Conservation (phyloP, 2,113 vertebrate species). For the Vidua chalybeata region DNA sequence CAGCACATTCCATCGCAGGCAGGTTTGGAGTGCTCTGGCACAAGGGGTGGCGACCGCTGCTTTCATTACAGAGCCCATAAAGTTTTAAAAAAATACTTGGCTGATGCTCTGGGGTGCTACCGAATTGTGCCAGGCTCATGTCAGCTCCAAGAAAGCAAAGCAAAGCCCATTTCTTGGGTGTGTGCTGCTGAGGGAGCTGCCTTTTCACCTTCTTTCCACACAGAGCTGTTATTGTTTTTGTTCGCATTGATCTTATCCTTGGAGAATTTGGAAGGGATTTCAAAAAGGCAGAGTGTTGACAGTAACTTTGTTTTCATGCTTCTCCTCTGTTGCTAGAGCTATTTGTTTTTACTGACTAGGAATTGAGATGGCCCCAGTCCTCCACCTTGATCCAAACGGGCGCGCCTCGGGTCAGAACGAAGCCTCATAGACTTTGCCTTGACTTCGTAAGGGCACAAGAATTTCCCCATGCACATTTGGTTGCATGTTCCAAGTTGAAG, state of each 20-base stretch:
- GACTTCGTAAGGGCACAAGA: background rate
- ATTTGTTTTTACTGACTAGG: conserved; percentile 26
- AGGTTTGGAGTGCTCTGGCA: conserved; percentile 12
- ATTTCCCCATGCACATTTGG: background rate
- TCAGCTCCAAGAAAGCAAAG: background rate
- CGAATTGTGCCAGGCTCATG: background rate
- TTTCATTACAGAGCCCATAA: background rate
- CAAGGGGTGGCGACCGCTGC: background rate
- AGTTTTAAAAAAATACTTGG: background rate
- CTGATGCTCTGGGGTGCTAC: background rate
- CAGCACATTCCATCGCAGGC: conserved; percentile 27
- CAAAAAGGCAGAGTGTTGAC: conserved; percentile 47
- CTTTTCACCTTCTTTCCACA: conserved; percentile 58
- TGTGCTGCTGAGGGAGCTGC: conserved; percentile 23
- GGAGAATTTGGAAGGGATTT: conserved; percentile 57
- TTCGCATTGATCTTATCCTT: conserved; percentile 45
- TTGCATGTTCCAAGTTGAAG: background rate
- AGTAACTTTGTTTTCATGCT: background rate
- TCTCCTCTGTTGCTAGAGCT: conserved; percentile 1
- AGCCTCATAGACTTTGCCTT: background rate
- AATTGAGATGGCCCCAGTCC: background rate
- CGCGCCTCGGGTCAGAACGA: accelerated
- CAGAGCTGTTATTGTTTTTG: conserved; percentile 35
- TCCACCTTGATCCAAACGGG: background rate
- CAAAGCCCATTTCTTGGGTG: background rate